A percentile compares a stretch with the other conserved stretches of the same genome.
Conservation (phyloP, 1,140 invertebrate genomes). For the Micrasema minimum region DNA sequence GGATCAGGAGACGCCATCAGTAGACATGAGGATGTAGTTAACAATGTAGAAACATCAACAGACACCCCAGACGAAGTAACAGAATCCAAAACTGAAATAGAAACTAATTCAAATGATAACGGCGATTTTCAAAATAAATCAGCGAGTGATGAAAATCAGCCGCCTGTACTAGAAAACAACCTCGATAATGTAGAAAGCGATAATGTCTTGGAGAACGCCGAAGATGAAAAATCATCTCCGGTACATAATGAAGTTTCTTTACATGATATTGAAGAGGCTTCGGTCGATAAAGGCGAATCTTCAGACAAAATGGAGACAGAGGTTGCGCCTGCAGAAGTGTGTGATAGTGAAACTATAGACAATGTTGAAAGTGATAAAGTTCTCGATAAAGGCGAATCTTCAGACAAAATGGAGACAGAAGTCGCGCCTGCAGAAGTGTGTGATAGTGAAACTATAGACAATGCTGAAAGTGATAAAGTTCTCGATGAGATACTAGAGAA, state of each 20-base stretch:
- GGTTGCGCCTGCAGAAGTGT: conserved; percentile 17
- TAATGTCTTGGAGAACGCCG: conserved; percentile 42
- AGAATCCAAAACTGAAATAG: not conserved
- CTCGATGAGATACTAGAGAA: not conserved
- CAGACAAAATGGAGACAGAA: conserved; percentile 1
- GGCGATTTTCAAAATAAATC: conserved; percentile 42
- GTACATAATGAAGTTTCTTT: conserved; percentile 42
- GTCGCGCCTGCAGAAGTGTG: conserved; percentile 24
- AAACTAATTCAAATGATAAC: not conserved
- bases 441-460: conserved; percentile 12
- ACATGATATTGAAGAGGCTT: conserved; percentile 29
- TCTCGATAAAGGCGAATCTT: not conserved
- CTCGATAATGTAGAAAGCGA: conserved; percentile 38
- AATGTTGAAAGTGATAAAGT: conserved; percentile 14
- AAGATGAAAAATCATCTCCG: conserved; percentile 30
- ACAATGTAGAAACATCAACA: not conserved
- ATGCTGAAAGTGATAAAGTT: conserved; percentile 13
- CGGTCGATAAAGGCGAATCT: not conserved
- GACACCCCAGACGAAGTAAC: not conserved
- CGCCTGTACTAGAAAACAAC: too few relatives aligned
- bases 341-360: conserved; percentile 20
- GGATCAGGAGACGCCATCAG: not conserved
- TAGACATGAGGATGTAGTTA: not conserved
- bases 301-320: conserved; percentile 4
- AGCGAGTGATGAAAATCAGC: conserved; percentile 36